Evolutionary conservation across 1,140 invertebrate species (phyloP).

Genomic region (Lepidostoma basale): DNA sequence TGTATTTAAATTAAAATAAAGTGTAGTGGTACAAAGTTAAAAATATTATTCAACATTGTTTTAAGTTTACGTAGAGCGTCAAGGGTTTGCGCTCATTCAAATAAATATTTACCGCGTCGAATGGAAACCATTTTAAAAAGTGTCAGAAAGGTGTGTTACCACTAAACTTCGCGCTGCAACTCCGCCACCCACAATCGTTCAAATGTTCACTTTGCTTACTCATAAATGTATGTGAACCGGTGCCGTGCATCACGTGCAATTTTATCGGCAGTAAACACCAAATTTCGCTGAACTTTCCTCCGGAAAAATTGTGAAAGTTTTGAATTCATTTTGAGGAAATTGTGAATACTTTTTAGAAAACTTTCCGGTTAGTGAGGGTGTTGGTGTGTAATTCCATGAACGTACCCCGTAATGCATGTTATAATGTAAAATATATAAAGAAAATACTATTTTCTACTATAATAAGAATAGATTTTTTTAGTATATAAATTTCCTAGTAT

Average conservation of each 20-base stretch:
- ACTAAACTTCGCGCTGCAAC: too few species aligned
- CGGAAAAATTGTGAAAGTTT: conserved; percentile 3
- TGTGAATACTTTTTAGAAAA: background rate
- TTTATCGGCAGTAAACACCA: background rate
- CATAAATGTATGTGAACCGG: too few species aligned
- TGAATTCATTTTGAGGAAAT: background rate
- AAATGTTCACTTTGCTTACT: background rate
- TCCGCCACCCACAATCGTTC: background rate
- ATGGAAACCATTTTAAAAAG: too few species aligned
- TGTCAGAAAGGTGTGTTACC: too few species aligned
- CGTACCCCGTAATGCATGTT: too few species aligned
- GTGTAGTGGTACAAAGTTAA: background rate
- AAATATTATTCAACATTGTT: background rate
- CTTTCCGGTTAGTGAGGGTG: too few species aligned
- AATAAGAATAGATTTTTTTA: too few species aligned
- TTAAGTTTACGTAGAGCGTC: background rate
- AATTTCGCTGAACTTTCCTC: background rate
- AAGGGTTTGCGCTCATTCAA: background rate
- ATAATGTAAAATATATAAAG: too few species aligned
- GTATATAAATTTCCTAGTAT: too few species aligned
- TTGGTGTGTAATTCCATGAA: too few species aligned
- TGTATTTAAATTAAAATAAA: background rate
- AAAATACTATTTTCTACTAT: too few species aligned
- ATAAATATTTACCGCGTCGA: background rate
- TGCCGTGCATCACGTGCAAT: background rate